Evolutionary conservation across 1,140 invertebrate genomes (phyloP).

Genomic region (Cyclina sinensis): DNA sequence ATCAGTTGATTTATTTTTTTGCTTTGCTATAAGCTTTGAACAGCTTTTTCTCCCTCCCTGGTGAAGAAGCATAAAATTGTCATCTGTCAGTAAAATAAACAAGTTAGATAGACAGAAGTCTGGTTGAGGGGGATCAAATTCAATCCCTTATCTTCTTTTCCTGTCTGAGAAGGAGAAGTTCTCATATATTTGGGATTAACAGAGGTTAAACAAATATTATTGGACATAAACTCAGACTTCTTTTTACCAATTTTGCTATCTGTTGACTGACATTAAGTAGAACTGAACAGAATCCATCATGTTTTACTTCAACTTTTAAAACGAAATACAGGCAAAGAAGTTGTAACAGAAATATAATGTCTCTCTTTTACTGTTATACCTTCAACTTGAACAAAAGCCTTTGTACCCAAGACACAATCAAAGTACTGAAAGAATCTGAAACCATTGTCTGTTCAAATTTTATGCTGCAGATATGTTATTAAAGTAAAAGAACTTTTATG

Average conservation of each 20-base stretch:
- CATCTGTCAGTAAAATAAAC: slow-evolving; percentile 17
- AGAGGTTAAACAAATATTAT: slow-evolving; percentile 52
- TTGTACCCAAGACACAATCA: no score
- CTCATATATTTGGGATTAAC: background rate
- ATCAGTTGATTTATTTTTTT: background rate
- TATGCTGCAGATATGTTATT: no score
- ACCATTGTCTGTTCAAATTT: no score
- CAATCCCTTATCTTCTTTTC: background rate
- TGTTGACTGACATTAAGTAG: slow-evolving; percentile 1
- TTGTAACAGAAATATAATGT: no score
- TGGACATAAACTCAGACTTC: slow-evolving; percentile 29
- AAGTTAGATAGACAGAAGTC: background rate
- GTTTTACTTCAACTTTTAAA: slow-evolving; percentile 2
- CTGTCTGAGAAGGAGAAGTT: background rate
- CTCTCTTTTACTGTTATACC: no score
- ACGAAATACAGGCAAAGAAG: background rate
- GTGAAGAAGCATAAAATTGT: slow-evolving; percentile 25
- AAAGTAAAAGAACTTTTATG: no score
- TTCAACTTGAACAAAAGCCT: no score
- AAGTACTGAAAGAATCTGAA: no score
- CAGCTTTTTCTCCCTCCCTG: background rate
- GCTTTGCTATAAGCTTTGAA: slow-evolving; percentile 3
- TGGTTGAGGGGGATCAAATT: background rate
- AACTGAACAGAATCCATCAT: background rate
- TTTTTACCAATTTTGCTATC: background rate